phyloP scores from a whole-genome alignment of 2,113 vertebrate species.

The Hyaena hyaena region DNA sequence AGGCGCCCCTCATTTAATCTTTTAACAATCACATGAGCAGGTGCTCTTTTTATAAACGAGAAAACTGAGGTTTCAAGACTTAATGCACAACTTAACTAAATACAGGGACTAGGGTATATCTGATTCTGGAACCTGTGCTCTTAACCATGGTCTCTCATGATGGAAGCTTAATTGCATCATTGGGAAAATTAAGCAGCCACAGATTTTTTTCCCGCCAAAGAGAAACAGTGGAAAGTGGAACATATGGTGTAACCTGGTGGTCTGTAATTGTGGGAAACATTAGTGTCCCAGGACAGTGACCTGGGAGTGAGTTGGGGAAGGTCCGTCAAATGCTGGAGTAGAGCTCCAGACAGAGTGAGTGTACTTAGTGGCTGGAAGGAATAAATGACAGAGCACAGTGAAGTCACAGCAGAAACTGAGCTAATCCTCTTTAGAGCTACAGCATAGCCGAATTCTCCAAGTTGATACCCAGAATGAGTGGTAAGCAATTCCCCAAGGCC shows the following conservation, averaged over 20 bases:
- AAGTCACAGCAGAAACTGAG: neutral
- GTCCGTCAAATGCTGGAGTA: rapidly evolving
- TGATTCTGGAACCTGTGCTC: neutral
- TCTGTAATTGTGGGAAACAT: neutral
- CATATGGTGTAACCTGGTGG: neutral
- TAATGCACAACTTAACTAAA: neutral
- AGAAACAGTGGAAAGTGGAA: neutral
- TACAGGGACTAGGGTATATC: neutral
- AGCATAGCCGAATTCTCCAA: neutral
- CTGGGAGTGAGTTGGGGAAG: neutral
- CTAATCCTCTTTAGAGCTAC: neutral
- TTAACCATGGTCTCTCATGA: neutral
- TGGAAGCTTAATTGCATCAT: neutral
- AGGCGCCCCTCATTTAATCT: too few relatives aligned
- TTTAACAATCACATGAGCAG: neutral
- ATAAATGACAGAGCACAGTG: neutral
- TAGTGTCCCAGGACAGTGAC: neutral
- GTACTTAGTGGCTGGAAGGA: neutral
- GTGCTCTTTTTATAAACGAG: neutral
- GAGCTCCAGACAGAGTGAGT: neutral
- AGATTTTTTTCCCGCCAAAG: neutral
- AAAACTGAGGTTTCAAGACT: neutral
- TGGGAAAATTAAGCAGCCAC: neutral
- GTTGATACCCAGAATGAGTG: neutral
- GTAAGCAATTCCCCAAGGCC: neutral